Evolutionary conservation across 1,140 invertebrate species (phyloP).

Genomic region (Leptoteleia sp.): DNA sequence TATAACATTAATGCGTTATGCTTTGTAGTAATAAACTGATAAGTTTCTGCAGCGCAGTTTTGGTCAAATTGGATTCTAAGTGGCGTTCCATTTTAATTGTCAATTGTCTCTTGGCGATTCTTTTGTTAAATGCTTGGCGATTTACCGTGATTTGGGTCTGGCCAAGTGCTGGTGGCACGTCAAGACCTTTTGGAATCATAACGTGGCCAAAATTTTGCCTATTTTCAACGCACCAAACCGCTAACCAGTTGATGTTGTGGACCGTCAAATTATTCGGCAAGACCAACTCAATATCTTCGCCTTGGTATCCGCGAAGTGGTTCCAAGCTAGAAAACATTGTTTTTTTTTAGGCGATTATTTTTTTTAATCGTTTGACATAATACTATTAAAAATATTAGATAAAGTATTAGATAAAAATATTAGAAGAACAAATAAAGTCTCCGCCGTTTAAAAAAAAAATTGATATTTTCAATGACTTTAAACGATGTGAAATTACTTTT

Average conservation of each 20-base stretch:
- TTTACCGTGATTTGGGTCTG: slow-evolving; percentile 94
- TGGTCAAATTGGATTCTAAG: slow-evolving; percentile 39
- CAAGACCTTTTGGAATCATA: slow-evolving; percentile 91
- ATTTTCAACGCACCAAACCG: slow-evolving; percentile 93
- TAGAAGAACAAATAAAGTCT: too few relatives aligned
- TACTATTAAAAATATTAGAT: too few relatives aligned
- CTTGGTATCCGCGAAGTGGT: slow-evolving; percentile 90
- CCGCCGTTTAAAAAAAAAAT: too few relatives aligned
- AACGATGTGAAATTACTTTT: too few relatives aligned
- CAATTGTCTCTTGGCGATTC: slow-evolving; percentile 21
- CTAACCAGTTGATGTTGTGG: slow-evolving; percentile 95
- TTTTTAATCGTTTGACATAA: too few relatives aligned
- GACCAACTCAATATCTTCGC: slow-evolving; percentile 94
- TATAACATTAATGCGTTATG: slow-evolving; percentile 43
- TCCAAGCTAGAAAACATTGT: slow-evolving; percentile 85
- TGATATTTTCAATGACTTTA: too few relatives aligned
- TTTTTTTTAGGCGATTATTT: too few relatives aligned
- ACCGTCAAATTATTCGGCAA: slow-evolving; percentile 92
- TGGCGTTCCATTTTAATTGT: slow-evolving; percentile 45
- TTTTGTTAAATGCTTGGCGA: slow-evolving; percentile 61
- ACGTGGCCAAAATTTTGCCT: slow-evolving; percentile 95
- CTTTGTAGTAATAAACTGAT: slow-evolving; percentile 54
- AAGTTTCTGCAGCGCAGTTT: slow-evolving; percentile 50
- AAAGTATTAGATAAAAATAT: too few relatives aligned
- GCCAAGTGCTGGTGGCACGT: slow-evolving; percentile 93